phyloP scores from a whole-genome alignment of 2,888 invertebrate genomes.

The Drosophila basisetae region DNA sequence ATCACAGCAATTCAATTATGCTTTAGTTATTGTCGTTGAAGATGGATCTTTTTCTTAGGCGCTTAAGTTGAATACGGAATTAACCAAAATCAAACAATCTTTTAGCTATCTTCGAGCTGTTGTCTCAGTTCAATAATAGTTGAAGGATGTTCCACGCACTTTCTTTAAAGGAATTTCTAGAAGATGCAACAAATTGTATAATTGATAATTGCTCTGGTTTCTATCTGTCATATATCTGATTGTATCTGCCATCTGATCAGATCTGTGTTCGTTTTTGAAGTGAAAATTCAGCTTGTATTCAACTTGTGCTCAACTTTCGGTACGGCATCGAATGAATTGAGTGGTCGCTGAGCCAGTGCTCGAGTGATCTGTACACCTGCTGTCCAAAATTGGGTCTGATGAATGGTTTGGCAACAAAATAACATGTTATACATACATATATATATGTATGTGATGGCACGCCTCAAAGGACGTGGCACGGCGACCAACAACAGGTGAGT shows the following conservation, averaged over 20 bases:
- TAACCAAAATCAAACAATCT: too few species aligned
- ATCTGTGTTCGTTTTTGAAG: neutral
- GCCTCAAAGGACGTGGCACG: slow-evolving; percentile 12
- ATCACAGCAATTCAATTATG: neutral
- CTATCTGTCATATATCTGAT: too few species aligned
- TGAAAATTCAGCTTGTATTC: slow-evolving; percentile 12
- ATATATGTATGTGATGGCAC: neutral
- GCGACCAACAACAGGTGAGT: slow-evolving; percentile 64
- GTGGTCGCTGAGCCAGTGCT: slow-evolving; percentile 14
- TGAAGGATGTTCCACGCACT: neutral
- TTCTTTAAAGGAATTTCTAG: neutral
- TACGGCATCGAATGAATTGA: neutral
- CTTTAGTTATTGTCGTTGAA: neutral
- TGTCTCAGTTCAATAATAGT: neutral
- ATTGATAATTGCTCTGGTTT: neutral
- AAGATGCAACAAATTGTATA: neutral
- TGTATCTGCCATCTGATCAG: neutral
- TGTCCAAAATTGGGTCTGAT: slow-evolving; percentile 29
- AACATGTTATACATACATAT: slow-evolving; percentile 42
- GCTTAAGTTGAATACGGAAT: neutral
- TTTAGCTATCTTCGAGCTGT: too few species aligned
- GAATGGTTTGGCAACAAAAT: slow-evolving; percentile 54
- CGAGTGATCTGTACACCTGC: slow-evolving; percentile 61
- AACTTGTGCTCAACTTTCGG: neutral
- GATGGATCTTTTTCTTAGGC: neutral